These are phyloP conservation scores for Xyliphius kryptos DNA, from an alignment of 2,113 vertebrate genomes.

Conservation along the genomic window DNA sequence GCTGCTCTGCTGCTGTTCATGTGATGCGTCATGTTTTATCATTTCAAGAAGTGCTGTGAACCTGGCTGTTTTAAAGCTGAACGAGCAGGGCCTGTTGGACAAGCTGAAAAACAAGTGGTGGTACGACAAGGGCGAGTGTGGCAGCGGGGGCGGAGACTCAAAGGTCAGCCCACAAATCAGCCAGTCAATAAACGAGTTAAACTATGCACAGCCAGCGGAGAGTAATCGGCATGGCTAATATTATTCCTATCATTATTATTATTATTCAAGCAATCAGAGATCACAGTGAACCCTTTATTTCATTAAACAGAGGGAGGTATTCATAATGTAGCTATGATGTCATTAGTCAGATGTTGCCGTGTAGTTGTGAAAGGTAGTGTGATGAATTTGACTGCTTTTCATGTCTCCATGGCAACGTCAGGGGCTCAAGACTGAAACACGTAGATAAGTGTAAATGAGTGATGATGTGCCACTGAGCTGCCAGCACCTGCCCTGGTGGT, in stretches of 20 bases:
- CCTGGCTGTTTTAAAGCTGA: constrained; percentile 99
- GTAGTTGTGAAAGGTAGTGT: constrained; percentile 6
- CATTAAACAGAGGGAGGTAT: not conserved
- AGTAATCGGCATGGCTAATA: constrained; percentile 98
- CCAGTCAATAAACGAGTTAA: constrained; percentile 36
- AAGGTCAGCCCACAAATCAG: constrained; percentile 87
- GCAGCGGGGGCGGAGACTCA: constrained; percentile 99
- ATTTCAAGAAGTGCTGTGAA: constrained; percentile 97
- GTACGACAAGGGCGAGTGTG: constrained; percentile 99
- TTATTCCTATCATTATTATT: not conserved
- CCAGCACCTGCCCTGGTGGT: not conserved
- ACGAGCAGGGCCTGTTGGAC: constrained; percentile 99
- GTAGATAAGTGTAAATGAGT: not conserved
- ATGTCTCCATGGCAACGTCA: constrained; percentile 21
- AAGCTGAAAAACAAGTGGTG: constrained; percentile 99
- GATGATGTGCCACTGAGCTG: not conserved
- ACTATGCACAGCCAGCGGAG: too few relatives aligned
- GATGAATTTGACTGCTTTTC: constrained; percentile 16
- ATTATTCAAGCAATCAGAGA: not conserved
- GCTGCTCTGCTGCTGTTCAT: constrained; percentile 61
- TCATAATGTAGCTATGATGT: not conserved
- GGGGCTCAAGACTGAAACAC: not conserved
- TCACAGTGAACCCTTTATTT: constrained; percentile 2
- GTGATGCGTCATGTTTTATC: constrained; percentile 90
- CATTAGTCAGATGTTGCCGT: constrained; percentile 6